A percentile compares a stretch with the other conserved stretches of the same genome.
These are phyloP conservation scores for Bursaphelenchus mucronatus DNA, from an alignment of 1,140 invertebrate species.

Conservation along the genomic window DNA sequence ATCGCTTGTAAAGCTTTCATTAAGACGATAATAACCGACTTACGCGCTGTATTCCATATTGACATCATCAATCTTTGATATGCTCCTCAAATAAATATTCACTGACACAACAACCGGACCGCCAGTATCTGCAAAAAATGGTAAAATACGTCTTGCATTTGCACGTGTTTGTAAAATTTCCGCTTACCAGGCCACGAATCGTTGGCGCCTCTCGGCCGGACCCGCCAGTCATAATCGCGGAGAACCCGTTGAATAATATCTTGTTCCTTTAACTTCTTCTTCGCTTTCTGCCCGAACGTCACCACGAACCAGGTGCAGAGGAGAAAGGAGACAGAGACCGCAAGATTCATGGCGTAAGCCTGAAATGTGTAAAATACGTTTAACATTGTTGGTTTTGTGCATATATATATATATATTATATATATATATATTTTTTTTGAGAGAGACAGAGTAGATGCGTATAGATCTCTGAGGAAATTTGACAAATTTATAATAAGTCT, in stretches of 20 bases:
- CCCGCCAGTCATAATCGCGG: conserved; percentile 59
- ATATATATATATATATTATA: too few relatives aligned
- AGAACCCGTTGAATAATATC: conserved; percentile 59
- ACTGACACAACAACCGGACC: conserved; percentile 68
- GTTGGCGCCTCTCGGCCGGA: conserved; percentile 53
- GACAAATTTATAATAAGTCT: too few relatives aligned
- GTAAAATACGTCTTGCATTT: too few relatives aligned
- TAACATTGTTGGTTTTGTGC: too few relatives aligned
- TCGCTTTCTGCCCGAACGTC: conserved; percentile 30
- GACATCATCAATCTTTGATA: conserved; percentile 97
- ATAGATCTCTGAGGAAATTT: too few relatives aligned
- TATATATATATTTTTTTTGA: too few relatives aligned
- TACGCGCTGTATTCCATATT: conserved; percentile 71
- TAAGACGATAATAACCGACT: background rate
- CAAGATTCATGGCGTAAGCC: too few relatives aligned
- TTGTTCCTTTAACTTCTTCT: conserved; percentile 58
- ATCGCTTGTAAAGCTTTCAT: too few relatives aligned
- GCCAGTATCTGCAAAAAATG: conserved; percentile 59
- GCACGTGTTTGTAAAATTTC: conserved; percentile 1
- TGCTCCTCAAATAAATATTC: conserved; percentile 89
- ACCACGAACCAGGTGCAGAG: too few relatives aligned
- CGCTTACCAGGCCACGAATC: conserved; percentile 57
- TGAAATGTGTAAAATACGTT: too few relatives aligned
- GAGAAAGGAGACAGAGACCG: too few relatives aligned
- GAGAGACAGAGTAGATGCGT: too few relatives aligned